Conservation (phyloP, 2,888 invertebrate genomes). For the Drosophila meridionalis region DNA sequence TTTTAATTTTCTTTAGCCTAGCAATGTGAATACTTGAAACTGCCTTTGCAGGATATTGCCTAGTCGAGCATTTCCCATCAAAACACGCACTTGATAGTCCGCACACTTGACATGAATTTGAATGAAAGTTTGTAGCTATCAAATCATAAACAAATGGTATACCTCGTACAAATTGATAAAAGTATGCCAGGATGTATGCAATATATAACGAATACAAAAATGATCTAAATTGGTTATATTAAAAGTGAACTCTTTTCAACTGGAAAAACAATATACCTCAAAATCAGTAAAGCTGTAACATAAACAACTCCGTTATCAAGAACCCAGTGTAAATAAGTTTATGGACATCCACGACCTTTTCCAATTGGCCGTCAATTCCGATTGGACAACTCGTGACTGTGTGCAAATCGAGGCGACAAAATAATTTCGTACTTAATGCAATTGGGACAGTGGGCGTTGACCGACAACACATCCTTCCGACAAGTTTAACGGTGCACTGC, state of each 20-base stretch:
- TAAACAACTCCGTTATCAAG: not conserved
- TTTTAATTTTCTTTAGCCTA: not conserved
- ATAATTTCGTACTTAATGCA: conserved; percentile 64
- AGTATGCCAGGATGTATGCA: not conserved
- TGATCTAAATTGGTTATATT: not conserved
- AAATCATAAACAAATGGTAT: not conserved
- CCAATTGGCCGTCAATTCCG: conserved; percentile 5
- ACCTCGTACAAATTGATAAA: not conserved
- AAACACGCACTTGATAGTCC: not conserved
- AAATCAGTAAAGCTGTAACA: not conserved
- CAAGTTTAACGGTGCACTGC: conserved; percentile 6
- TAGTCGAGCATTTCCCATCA: not conserved
- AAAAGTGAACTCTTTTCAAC: not conserved
- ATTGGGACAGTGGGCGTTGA: conserved; percentile 60
- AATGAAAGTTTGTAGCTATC: not conserved
- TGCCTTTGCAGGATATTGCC: not conserved
- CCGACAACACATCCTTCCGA: conserved; percentile 53
- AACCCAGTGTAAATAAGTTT: not conserved
- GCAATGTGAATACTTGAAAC: not conserved
- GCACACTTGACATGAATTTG: not conserved
- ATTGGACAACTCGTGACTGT: conserved; percentile 10
- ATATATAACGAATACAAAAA: not conserved
- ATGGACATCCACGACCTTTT: not conserved
- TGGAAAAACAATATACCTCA: not conserved
- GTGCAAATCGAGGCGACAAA: conserved; percentile 60